Evolutionary conservation across 2,113 vertebrate genomes (phyloP).

Genomic region (Myrmophylax atrothorax): DNA sequence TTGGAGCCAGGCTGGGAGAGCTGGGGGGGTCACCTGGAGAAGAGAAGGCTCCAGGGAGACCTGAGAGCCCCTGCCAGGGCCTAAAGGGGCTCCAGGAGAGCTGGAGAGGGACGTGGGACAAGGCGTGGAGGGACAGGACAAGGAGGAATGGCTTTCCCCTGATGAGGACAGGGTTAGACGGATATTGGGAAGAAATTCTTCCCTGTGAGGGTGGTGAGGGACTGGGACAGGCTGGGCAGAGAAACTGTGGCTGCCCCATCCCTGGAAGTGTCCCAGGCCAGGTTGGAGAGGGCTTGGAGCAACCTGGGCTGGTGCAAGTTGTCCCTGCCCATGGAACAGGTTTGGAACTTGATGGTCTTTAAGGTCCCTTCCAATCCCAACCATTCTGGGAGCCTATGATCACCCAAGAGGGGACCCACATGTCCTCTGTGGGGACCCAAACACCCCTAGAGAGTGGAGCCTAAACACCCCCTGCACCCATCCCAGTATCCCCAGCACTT

Average conservation of each 20-base stretch:
- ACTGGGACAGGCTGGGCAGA: background rate
- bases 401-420: background rate
- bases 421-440: fast-evolving
- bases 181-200: background rate
- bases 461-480: background rate
- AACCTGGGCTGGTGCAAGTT: fast-evolving
- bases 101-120: background rate
- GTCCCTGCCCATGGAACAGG: background rate
- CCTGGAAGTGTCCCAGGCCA: background rate
- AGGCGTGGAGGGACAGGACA: background rate
- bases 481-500: background rate
- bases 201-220: fast-evolving
- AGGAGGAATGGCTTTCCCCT: background rate
- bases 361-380: background rate
- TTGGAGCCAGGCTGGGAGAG: background rate
- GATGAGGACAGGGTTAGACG: no score
- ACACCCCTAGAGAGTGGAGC: background rate
- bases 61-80: background rate
- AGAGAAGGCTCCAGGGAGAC: no score
- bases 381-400: background rate
- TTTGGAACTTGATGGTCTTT: fast-evolving
- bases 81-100: background rate
- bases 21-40: background rate
- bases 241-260: background rate
- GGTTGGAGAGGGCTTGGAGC: background rate